phyloP scores from a whole-genome alignment of 1,140 invertebrate genomes.

The Danaus plexippus region DNA sequence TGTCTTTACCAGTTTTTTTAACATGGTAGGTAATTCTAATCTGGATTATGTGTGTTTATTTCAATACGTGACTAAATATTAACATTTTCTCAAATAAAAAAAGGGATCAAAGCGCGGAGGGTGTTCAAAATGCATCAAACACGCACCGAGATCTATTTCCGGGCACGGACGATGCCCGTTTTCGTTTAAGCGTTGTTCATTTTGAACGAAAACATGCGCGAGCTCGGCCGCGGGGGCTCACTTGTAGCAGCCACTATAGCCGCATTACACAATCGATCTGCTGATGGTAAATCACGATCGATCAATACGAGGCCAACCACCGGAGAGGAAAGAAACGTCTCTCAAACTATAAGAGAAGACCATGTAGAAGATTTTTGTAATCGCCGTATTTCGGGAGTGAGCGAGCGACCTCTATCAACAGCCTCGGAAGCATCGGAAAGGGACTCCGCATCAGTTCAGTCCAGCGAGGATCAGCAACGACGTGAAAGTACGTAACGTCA shows the following conservation, averaged over 20 bases:
- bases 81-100: conserved; percentile 31
- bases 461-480: conserved; percentile 64
- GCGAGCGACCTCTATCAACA: conserved; percentile 59
- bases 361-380: conserved; percentile 28
- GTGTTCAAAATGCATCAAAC: conserved; percentile 52
- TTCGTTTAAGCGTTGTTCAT: conserved; percentile 58
- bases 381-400: conserved; percentile 42
- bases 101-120: conserved; percentile 50
- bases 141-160: conserved; percentile 61
- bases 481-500: conserved; percentile 65
- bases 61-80: conserved; percentile 10
- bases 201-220: conserved; percentile 64
- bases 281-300: conserved; percentile 39
- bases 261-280: conserved; percentile 56
- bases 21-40: conserved; percentile 23
- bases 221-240: conserved; percentile 66
- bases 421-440: conserved; percentile 61
- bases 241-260: conserved; percentile 68
- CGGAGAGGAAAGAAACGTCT: conserved; percentile 34
- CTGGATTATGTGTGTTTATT: conserved; percentile 27
- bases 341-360: conserved; percentile 33
- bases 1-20: conserved; percentile 25
- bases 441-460: conserved; percentile 64
- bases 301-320: conserved; percentile 38
- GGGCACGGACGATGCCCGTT: conserved; percentile 54